Evolutionary conservation across 2,113 vertebrate genomes (phyloP).

Genomic region (Siniperca chuatsi): DNA sequence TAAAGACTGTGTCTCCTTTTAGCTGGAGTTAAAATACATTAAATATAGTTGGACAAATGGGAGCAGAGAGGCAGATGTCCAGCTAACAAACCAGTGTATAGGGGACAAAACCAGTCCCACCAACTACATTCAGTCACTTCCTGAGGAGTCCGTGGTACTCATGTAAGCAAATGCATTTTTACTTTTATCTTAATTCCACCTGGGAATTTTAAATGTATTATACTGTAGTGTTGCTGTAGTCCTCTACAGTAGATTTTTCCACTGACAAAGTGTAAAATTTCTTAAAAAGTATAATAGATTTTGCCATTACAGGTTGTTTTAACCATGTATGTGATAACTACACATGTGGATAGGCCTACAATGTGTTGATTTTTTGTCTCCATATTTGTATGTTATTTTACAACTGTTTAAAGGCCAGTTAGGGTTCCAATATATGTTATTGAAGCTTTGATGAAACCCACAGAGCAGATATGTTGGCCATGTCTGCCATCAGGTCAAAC

Average conservation of each 20-base stretch:
- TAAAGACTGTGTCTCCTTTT: neutral
- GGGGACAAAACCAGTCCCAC: neutral
- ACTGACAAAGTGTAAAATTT: too few species aligned
- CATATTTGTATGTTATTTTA: too few species aligned
- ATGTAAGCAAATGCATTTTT: neutral
- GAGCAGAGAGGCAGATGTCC: conserved; percentile 1
- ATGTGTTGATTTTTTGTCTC: too few species aligned
- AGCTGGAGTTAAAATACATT: neutral
- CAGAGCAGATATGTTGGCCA: neutral
- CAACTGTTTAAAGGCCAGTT: neutral
- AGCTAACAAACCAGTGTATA: neutral
- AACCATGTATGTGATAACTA: too few species aligned
- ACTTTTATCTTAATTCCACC: neutral
- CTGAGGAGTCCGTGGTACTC: neutral
- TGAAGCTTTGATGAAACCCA: neutral
- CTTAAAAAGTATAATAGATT: too few species aligned
- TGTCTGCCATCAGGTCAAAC: neutral
- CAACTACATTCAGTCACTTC: neutral
- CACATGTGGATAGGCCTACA: too few species aligned
- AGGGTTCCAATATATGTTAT: neutral
- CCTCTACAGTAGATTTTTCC: too few species aligned
- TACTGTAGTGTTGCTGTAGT: too few species aligned
- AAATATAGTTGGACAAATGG: neutral
- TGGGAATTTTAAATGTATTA: neutral
- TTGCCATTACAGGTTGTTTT: too few species aligned